phyloP scores from a whole-genome alignment of 2,113 vertebrate species.

The Pseudorhombus dupliciocellatus region DNA sequence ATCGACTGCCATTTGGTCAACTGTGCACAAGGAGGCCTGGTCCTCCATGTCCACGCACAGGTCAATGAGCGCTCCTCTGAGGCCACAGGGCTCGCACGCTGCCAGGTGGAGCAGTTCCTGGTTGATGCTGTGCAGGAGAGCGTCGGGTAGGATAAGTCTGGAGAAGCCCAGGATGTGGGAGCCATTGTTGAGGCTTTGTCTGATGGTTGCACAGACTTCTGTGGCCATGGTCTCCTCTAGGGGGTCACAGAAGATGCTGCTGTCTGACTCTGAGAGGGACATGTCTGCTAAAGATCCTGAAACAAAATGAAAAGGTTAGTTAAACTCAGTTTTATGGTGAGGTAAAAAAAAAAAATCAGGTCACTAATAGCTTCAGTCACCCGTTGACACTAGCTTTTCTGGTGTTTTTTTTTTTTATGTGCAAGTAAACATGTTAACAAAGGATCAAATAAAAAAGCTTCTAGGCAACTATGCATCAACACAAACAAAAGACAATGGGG shows the following conservation, averaged over 20 bases:
- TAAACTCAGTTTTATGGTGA: too few relatives aligned
- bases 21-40: conserved; percentile 71
- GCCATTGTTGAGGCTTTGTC: conserved; percentile 81
- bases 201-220: conserved; percentile 82
- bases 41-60: conserved; percentile 89
- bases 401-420: too few relatives aligned
- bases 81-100: conserved; percentile 90
- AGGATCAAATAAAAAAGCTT: too few relatives aligned
- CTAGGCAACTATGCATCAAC: neutral
- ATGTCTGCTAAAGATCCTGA: conserved; percentile 81
- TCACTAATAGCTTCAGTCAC: too few relatives aligned
- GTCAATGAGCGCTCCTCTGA: conserved; percentile 92
- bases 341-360: too few relatives aligned
- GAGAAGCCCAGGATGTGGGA: conserved; percentile 81
- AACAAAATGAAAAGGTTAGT: conserved; percentile 31
- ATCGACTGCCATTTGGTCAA: conserved; percentile 89
- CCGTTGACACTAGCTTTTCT: neutral
- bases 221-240: conserved; percentile 88
- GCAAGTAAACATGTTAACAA: too few relatives aligned
- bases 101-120: conserved; percentile 90
- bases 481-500: neutral
- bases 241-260: conserved; percentile 85
- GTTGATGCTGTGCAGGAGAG: conserved; percentile 84
- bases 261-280: conserved; percentile 82
- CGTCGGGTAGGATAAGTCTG: conserved; percentile 84